Conservation (phyloP, 2,888 invertebrate species). For the Nasonovia ribisnigri region DNA sequence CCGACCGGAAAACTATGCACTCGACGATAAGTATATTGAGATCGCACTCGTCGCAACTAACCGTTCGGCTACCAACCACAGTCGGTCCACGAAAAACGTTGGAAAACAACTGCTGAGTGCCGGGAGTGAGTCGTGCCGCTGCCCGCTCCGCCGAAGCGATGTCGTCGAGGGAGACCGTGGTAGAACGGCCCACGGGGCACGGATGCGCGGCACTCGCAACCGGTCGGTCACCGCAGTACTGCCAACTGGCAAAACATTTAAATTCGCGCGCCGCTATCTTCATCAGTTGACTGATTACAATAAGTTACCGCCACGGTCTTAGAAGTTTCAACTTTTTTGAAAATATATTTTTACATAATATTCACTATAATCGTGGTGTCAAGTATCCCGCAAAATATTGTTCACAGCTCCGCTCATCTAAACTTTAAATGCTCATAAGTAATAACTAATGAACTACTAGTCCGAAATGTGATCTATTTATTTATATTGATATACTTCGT, state of each 20-base stretch:
- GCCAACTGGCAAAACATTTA: slow-evolving; percentile 21
- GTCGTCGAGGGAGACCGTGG: neutral
- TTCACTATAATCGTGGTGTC: too few relatives aligned
- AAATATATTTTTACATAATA: too few relatives aligned
- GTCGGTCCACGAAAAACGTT: neutral
- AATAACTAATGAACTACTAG: too few relatives aligned
- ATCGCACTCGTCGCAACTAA: neutral
- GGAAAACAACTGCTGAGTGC: neutral
- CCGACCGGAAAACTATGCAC: neutral
- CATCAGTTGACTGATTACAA: neutral
- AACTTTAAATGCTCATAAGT: too few relatives aligned
- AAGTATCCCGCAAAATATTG: too few relatives aligned
- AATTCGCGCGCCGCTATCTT: neutral
- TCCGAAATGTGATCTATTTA: too few relatives aligned
- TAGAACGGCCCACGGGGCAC: neutral
- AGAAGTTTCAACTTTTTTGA: too few relatives aligned
- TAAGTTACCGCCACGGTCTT: too few relatives aligned
- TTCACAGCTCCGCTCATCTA: too few relatives aligned
- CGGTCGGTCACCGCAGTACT: slow-evolving; percentile 39
- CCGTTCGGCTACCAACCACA: neutral
- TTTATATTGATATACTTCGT: too few relatives aligned
- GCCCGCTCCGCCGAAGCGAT: neutral
- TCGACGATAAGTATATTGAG: neutral
- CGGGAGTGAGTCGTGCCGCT: neutral
- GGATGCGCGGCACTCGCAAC: slow-evolving; percentile 38